A percentile compares a stretch with the other conserved stretches of the same genome.
Evolutionary conservation across 2,888 invertebrate genomes (phyloP).

Genomic region (Oxyteleia sp.): DNA sequence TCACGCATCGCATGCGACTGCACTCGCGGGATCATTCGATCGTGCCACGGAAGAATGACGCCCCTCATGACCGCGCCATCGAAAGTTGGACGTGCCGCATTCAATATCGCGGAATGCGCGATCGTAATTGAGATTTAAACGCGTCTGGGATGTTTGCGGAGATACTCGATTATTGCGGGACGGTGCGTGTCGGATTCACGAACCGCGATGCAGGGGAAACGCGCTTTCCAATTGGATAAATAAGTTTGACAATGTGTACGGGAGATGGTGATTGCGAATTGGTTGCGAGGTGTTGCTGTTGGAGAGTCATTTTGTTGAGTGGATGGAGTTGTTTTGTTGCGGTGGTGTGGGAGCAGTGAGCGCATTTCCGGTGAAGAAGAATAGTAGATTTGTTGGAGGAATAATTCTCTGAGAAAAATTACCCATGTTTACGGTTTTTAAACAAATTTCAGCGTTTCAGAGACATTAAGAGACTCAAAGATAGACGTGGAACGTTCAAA

Average conservation of each 20-base stretch:
- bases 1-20: conserved; percentile 43
- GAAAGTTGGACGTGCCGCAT: conserved; percentile 34
- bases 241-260: neutral
- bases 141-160: conserved; percentile 25
- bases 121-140: conserved; percentile 53
- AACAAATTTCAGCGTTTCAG: too few relatives aligned
- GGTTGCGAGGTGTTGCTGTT: too few relatives aligned
- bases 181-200: conserved; percentile 43
- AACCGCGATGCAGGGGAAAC: conserved; percentile 8
- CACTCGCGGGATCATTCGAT: conserved; percentile 38
- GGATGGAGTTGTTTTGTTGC: too few relatives aligned
- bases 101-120: conserved; percentile 27
- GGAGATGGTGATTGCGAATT: too few relatives aligned
- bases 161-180: conserved; percentile 29
- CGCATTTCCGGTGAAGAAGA: too few relatives aligned
- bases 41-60: conserved; percentile 44
- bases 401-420: too few relatives aligned
- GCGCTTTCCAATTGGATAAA: conserved; percentile 7
- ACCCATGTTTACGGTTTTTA: too few relatives aligned
- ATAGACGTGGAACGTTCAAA: too few relatives aligned
- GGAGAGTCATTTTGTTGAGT: too few relatives aligned
- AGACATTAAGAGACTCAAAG: too few relatives aligned
- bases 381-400: too few relatives aligned
- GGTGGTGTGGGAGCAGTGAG: too few relatives aligned
- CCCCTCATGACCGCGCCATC: conserved; percentile 26